Base-by-base conservation (phyloP, 1,140 invertebrate species). In the Lineus longissimus region DNA sequence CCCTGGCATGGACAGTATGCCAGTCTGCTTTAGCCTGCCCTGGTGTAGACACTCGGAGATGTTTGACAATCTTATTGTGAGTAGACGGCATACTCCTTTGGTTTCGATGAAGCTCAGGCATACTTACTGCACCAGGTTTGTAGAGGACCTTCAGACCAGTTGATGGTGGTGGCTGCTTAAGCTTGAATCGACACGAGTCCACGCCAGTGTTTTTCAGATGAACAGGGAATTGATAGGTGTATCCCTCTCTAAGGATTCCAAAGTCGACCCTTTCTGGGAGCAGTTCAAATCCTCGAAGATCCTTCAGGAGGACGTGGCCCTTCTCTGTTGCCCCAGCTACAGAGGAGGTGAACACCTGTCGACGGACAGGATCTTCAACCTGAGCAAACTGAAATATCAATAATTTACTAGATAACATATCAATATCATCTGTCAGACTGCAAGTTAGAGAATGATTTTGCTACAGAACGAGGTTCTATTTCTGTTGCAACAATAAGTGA, bases 161-260 rank as follows among this genome's bases (percentile, higher is more conserved):
- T 25, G 75, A 69, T 7, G 79, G 78, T 17, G 79, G 77, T 30
- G 81, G 81, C 61, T 80, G 79, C 62, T 71, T 73, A 2, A 82
- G 59, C 63, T 78, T 80, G 69, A 75, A 82, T 40, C 78, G 64
- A 66, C 80, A 81, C 0, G 75, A 67, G 61, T 82, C 81, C 36
- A 78, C 67, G 31, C 81, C 80, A 25, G 76, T 79, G 65, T 82
- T 82, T 51, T 73, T 76, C 29, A 80, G 67, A 25, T 58, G 57
- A 17, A 81, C 72, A 55, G 61, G 72, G 61, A 69, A 77, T 43
- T 60, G 41, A 47, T 82, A 82, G 15, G 75, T 80, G 62, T 67
- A 69, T 0, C 80, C 80, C 59, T 81, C 81, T 55, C 71, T 74
- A 22, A 82, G 64, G 1, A 76, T 69, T 29, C 80, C 80, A 72